phyloP scores from a whole-genome alignment of 2,797 vertebrate species.

The Ara ararauna region DNA sequence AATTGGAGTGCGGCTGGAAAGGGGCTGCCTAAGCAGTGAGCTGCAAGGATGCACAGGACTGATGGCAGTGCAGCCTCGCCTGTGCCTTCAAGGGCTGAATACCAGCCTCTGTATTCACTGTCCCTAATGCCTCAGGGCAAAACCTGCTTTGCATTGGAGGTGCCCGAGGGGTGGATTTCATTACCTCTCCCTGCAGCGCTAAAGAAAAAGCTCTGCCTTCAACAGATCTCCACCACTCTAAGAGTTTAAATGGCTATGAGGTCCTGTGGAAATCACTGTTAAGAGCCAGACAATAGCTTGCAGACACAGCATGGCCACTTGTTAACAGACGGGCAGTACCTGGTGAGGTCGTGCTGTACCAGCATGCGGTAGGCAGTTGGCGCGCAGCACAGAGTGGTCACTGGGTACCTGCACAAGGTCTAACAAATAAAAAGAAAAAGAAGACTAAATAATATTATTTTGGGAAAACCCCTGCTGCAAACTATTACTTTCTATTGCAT shows the following conservation, averaged over 20 bases:
- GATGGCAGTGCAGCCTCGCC: neutral
- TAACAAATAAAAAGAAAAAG: constrained; percentile 26
- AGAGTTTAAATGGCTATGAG: neutral
- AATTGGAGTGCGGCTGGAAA: neutral
- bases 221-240: neutral
- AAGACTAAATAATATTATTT: neutral
- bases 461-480: neutral
- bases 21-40: neutral
- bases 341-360: constrained; percentile 78
- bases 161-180: neutral
- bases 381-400: constrained; percentile 79
- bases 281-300: neutral
- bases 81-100: neutral
- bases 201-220: neutral
- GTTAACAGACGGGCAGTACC: constrained; percentile 21
- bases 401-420: constrained; percentile 80
- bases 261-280: neutral
- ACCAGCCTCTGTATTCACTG: neutral
- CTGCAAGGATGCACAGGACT: neutral
- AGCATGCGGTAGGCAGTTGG: constrained; percentile 82
- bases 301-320: fast-evolving
- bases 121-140: neutral
- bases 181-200: neutral
- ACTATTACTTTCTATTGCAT: neutral
- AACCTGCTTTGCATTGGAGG: neutral